Percentiles rank a stretch among this genome's conserved stretches.
Evolutionary conservation across 2,797 vertebrate species (phyloP).

Genomic region (Sternarchorhynchus goeldii): DNA sequence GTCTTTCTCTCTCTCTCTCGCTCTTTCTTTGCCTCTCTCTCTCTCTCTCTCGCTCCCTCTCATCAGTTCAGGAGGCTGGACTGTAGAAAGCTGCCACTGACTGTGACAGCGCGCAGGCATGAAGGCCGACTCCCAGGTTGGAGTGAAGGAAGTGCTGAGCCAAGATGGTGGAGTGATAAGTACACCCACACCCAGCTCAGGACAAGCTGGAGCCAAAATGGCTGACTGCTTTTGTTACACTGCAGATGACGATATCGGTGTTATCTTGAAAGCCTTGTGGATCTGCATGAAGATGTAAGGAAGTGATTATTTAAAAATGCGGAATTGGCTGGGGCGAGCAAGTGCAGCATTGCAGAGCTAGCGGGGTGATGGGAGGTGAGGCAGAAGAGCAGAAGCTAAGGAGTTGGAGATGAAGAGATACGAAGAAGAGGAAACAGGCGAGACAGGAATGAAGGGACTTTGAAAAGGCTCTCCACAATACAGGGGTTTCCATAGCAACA

Average conservation of each 20-base stretch:
- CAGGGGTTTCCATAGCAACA: constrained; percentile 81
- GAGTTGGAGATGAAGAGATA: constrained; percentile 17
- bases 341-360: neutral
- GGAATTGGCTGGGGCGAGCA: neutral
- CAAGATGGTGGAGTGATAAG: constrained; percentile 40
- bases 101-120: constrained; percentile 28
- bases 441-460: constrained; percentile 47
- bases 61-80: constrained; percentile 39
- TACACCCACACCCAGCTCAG: constrained; percentile 7
- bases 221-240: constrained; percentile 7
- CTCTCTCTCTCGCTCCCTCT: constrained; percentile 15
- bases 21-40: constrained; percentile 25
- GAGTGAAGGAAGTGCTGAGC: constrained; percentile 37
- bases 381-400: neutral
- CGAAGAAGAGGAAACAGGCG: constrained; percentile 35
- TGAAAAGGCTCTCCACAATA: constrained; percentile 71
- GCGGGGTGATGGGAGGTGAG: neutral
- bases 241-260: neutral
- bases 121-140: constrained; percentile 30
- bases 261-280: constrained; percentile 1
- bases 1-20: constrained; percentile 19
- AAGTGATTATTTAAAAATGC: neutral
- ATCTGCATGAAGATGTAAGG: neutral
- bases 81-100: constrained; percentile 36
- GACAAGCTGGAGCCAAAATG: constrained; percentile 36